Evolutionary conservation across 2,797 vertebrate species (phyloP), one percentile per base, ranked within the genome.

Genomic region (Lates japonicus): DNA sequence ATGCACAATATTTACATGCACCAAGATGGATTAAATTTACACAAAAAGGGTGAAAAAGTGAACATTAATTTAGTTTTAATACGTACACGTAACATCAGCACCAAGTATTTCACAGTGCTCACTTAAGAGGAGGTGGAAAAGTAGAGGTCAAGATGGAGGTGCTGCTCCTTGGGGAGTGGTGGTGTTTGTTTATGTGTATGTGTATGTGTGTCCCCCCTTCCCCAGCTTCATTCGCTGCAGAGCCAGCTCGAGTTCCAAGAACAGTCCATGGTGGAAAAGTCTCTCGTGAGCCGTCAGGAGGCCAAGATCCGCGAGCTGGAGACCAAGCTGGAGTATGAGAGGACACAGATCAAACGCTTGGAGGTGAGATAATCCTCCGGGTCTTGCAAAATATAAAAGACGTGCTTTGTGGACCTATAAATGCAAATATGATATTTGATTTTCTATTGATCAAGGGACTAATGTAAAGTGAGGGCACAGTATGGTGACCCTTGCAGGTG

Each of bases 221-320:
- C 77, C 1, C 91, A 99, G 98, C 92, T 99, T 58, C 98, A 99
- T 95, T 97, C 96, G 5, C 94, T 99, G 66, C 98, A 99, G 95
- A 98, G 96, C 94, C 98, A 99, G 92, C 94, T 99, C 65, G 97
- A 98, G 78, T 99, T 99, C 92, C 95, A 98, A 64, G 97, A 99
- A 79, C 98, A 99, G 80, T 99, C 98, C 87, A 99, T 98, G 98
- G 98, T 99, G 95, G 98, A 99, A 89, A 99, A 98, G 90, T 99
- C 98, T 0, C 93, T 99, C 19, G 98, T 99, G 89, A 99, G 98
- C 93, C 96, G 98, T 37, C 98, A 99, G 82, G 98, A 99, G 90
- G 98, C 98, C 81, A 99, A 97, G 95, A 98, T 99, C 91, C 97
- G 98, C 0, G 98, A 99, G 92, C 95, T 99, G 93, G 98, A 99